Percentiles rank a stretch among this genome's conserved stretches.
phyloP scores from a whole-genome alignment of 2,888 invertebrate genomes.

The Polymixis lichenea region DNA sequence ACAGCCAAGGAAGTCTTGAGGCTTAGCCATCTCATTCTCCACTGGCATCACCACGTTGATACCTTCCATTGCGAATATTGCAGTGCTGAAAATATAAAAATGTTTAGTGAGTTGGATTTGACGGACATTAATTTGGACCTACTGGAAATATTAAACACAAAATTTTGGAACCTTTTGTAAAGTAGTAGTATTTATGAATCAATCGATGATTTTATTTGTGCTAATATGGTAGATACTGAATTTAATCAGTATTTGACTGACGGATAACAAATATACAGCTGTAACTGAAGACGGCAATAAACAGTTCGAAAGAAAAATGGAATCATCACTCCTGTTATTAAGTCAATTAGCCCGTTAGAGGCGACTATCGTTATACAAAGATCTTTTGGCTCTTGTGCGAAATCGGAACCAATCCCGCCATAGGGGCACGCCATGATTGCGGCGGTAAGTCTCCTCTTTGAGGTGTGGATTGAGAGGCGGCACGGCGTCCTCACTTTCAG shows the following conservation, averaged over 20 bases:
- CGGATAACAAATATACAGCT: not conserved
- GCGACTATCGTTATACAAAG: not conserved
- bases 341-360: not conserved
- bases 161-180: not conserved
- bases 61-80: conserved; percentile 99
- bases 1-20: conserved; percentile 94
- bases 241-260: not conserved
- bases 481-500: too few species aligned
- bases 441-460: too few species aligned
- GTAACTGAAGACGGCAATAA: not conserved
- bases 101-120: not conserved
- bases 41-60: conserved; percentile 98
- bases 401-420: not conserved
- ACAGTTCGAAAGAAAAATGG: not conserved
- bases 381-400: not conserved
- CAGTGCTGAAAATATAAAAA: conserved; percentile 91
- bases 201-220: not conserved
- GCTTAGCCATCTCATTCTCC: conserved; percentile 97
- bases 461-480: too few species aligned
- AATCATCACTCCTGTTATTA: not conserved
- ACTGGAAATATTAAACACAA: not conserved
- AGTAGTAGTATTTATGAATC: not conserved
- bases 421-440: too few species aligned
- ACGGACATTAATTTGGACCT: not conserved
- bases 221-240: not conserved